Conservation (phyloP, 2,113 vertebrate species). For the Channa maculata region DNA sequence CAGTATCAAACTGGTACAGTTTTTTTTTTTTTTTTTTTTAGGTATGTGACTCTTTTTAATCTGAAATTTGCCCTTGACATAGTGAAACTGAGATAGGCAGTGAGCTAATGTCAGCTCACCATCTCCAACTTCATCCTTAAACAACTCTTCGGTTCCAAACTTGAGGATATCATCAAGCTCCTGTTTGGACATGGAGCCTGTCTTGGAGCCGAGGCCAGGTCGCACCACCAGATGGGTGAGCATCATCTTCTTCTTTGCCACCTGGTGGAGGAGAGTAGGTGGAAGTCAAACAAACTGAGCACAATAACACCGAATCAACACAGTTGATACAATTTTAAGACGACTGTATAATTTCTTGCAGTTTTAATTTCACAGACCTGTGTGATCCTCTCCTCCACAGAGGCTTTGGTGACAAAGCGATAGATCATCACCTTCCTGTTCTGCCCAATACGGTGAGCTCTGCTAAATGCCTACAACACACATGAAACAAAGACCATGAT, state of each 20-base stretch:
- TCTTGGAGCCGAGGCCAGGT: conserved; percentile 96
- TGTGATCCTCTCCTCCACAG: conserved; percentile 97
- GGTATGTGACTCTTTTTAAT: too few relatives aligned
- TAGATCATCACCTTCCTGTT: conserved; percentile 99
- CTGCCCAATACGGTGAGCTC: conserved; percentile 98
- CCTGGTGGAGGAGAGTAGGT: conserved; percentile 62
- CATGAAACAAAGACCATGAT: conserved; percentile 2
- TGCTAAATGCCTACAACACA: conserved; percentile 91
- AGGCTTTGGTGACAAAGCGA: conserved; percentile 97
- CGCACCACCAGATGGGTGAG: conserved; percentile 96
- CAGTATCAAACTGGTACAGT: too few relatives aligned
- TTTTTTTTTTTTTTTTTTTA: too few relatives aligned
- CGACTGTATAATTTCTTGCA: neutral
- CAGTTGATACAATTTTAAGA: neutral
- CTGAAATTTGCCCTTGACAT: too few relatives aligned
- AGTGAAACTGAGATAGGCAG: too few relatives aligned
- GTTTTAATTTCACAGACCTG: conserved; percentile 78
- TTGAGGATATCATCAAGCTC: conserved; percentile 99
- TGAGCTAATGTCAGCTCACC: conserved; percentile 72
- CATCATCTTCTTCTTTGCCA: conserved; percentile 99
- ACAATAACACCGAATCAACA: neutral
- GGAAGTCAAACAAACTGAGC: neutral
- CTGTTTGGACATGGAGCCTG: conserved; percentile 98
- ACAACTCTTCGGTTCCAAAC: conserved; percentile 97
- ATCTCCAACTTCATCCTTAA: conserved; percentile 93